Percentiles rank a stretch among this genome's conserved stretches.
Evolutionary conservation across 2,113 vertebrate species (phyloP).

Genomic region (Nothobranchius kuhntae): DNA sequence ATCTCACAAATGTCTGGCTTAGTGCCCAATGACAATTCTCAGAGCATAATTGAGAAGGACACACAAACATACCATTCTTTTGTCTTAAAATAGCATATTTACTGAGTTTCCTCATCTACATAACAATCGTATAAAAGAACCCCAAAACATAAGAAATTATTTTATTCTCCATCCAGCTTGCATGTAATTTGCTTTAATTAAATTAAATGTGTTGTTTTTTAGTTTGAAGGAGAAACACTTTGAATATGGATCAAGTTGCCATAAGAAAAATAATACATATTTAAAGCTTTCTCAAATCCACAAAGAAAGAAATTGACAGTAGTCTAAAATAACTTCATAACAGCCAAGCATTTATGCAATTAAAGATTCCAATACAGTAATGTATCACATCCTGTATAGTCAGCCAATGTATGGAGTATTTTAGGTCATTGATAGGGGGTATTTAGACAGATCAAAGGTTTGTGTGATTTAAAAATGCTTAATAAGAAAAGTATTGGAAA

Average conservation of each 20-base stretch:
- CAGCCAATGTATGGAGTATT: conserved; percentile 45
- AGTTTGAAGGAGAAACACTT: conserved; percentile 16
- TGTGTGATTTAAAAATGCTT: neutral
- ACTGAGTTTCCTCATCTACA: conserved; percentile 46
- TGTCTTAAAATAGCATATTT: conserved; percentile 59
- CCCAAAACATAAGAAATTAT: neutral
- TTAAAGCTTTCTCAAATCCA: neutral
- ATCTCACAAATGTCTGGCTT: conserved; percentile 62
- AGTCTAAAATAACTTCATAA: conserved; percentile 29
- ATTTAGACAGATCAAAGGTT: neutral
- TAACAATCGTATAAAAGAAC: conserved; percentile 22
- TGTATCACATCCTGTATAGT: conserved; percentile 48
- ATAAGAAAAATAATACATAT: conserved; percentile 15
- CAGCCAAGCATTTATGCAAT: conserved; percentile 46
- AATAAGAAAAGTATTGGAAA: neutral
- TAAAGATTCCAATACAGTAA: conserved; percentile 51
- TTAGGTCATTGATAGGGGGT: conserved; percentile 2
- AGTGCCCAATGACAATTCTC: conserved; percentile 62
- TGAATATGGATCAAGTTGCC: conserved; percentile 35
- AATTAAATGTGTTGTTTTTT: neutral
- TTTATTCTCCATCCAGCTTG: conserved; percentile 30
- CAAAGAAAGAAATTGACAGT: no score
- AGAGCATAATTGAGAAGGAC: conserved; percentile 58
- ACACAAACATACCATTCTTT: conserved; percentile 27
- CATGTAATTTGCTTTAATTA: conserved; percentile 17